Conservation (phyloP, 1,140 invertebrate genomes). For the Tetranychus urticae region DNA sequence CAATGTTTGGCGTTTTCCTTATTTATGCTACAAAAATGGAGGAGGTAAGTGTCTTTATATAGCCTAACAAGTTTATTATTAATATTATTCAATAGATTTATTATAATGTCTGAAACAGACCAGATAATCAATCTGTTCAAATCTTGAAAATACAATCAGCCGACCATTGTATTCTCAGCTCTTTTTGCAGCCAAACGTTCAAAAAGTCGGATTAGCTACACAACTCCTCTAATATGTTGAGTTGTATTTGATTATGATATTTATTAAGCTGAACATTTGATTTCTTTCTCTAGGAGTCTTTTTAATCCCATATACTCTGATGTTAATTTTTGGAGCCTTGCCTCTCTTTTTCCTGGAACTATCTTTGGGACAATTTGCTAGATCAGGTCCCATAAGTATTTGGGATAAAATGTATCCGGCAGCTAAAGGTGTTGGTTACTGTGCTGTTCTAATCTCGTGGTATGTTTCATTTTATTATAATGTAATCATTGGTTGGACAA, state of each 20-base stretch:
- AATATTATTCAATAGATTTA: neutral
- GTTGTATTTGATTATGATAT: too few relatives aligned
- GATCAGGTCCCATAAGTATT: conserved; percentile 22
- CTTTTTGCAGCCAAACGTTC: too few relatives aligned
- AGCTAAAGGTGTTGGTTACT: conserved; percentile 30
- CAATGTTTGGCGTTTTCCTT: conserved; percentile 56
- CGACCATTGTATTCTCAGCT: too few relatives aligned
- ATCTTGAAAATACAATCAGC: too few relatives aligned
- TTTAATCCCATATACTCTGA: conserved; percentile 30
- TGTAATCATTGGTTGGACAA: conserved; percentile 28
- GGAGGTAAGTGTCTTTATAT: conserved; percentile 27
- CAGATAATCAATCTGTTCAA: too few relatives aligned
- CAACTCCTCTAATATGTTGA: too few relatives aligned
- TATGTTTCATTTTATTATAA: conserved; percentile 30
- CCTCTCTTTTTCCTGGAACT: conserved; percentile 35
- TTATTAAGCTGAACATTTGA: too few relatives aligned
- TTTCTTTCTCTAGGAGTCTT: conserved; percentile 26
- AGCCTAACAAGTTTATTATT: neutral
- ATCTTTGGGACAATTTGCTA: conserved; percentile 25
- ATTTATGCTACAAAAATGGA: conserved; percentile 54
- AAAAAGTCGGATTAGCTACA: too few relatives aligned
- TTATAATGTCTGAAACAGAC: too few relatives aligned
- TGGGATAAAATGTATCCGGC: conserved; percentile 24
- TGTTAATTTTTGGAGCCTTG: conserved; percentile 28
- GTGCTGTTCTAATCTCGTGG: conserved; percentile 30